phyloP scores from a whole-genome alignment of 2,113 vertebrate species.

The Nycticebus coucang region DNA sequence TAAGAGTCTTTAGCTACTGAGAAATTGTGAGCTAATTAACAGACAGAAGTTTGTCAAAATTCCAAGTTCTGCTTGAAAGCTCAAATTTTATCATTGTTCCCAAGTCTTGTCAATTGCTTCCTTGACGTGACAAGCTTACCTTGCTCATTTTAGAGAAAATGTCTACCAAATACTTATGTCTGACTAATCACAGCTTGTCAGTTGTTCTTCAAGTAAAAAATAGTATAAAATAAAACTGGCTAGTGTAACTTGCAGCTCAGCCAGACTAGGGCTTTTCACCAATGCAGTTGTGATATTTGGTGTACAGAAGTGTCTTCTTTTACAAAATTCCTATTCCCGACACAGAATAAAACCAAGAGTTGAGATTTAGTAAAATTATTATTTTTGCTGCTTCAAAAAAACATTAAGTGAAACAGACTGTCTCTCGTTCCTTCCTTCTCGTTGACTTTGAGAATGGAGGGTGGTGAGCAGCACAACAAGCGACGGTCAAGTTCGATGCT shows the following conservation, averaged over 20 bases:
- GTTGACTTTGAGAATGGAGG: not conserved
- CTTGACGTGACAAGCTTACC: not conserved
- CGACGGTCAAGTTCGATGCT: not conserved
- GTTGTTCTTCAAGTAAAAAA: not conserved
- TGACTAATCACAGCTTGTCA: not conserved
- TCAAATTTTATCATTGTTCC: not conserved
- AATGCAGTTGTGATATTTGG: not conserved
- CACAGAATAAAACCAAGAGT: not conserved
- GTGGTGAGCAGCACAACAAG: not conserved
- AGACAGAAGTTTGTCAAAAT: not conserved
- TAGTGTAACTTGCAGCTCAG: not conserved
- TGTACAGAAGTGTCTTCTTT: not conserved
- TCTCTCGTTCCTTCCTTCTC: not conserved
- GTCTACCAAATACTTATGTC: not conserved
- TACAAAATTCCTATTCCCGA: not conserved
- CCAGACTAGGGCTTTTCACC: not conserved
- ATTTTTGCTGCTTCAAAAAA: not conserved
- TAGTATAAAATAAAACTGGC: not conserved
- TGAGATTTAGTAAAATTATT: not conserved
- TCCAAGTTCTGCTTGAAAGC: not conserved
- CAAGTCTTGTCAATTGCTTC: not conserved
- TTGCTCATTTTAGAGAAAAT: slow-evolving; percentile 1
- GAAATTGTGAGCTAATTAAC: not conserved
- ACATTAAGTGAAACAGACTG: not conserved
- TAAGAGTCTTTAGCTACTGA: not conserved